Percentiles rank a stretch among this genome's conserved stretches.
Evolutionary conservation across 2,888 invertebrate species (phyloP).

Genomic region (Leptopilina drosophilae): DNA sequence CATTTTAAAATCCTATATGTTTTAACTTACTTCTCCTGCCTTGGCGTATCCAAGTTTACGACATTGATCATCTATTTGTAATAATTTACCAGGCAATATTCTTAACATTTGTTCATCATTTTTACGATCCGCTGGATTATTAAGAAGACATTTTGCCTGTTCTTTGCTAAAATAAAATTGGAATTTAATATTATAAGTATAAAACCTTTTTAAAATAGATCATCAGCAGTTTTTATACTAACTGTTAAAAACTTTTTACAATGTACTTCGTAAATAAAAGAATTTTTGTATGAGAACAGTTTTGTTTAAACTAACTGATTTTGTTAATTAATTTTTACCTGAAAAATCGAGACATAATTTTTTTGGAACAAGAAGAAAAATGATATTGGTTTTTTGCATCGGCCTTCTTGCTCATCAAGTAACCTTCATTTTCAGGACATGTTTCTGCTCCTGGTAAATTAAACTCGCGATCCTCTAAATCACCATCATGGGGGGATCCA

Average conservation of each 20-base stretch:
- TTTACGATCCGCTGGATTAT: not conserved
- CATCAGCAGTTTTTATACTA: too few relatives aligned
- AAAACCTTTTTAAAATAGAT: too few relatives aligned
- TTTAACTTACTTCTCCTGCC: not conserved
- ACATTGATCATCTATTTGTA: not conserved
- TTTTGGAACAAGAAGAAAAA: not conserved
- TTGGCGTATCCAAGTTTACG: not conserved
- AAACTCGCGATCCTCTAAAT: rapidly evolving
- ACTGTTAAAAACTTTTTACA: too few relatives aligned
- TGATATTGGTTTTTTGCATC: not conserved
- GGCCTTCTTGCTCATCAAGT: not conserved
- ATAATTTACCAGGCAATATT: not conserved
- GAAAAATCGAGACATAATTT: not conserved
- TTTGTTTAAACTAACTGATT: too few relatives aligned
- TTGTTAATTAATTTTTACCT: not conserved
- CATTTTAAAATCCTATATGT: too few relatives aligned
- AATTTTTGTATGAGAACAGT: too few relatives aligned
- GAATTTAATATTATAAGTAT: too few relatives aligned
- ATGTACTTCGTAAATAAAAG: too few relatives aligned
- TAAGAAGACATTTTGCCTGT: not conserved
- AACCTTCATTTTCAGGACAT: not conserved
- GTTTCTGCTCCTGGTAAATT: not conserved
- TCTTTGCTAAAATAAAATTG: not conserved
- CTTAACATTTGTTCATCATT: not conserved
- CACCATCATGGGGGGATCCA: not conserved